A percentile compares a stretch with the other conserved stretches of the same genome.
Conservation (phyloP, 2,797 vertebrate species). For the Eutrigla gurnardus region DNA sequence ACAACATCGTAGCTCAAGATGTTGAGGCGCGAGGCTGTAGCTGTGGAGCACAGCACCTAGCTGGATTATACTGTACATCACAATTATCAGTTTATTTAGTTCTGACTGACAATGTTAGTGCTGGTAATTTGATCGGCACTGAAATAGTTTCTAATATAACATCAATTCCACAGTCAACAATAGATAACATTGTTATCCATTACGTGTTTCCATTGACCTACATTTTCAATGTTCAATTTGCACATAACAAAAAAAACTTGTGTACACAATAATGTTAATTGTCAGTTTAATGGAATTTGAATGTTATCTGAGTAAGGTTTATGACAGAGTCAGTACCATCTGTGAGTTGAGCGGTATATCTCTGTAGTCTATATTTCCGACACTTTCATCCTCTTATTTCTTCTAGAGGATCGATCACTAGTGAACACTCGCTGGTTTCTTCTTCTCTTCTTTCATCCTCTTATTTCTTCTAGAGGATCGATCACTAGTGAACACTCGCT, state of each 20-base stretch:
- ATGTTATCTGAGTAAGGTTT: too few relatives aligned
- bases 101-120: neutral
- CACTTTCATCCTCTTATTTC: too few relatives aligned
- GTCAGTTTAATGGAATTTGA: too few relatives aligned
- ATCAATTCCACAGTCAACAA: neutral
- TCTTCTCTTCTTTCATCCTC: too few relatives aligned
- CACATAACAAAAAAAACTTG: neutral
- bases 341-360: too few relatives aligned
- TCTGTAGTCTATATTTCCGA: too few relatives aligned
- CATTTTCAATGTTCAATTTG: neutral
- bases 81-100: neutral
- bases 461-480: too few relatives aligned
- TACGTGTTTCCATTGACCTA: neutral
- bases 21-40: neutral
- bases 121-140: neutral
- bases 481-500: too few relatives aligned
- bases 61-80: neutral
- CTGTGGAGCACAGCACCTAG: conserved; percentile 1
- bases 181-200: neutral
- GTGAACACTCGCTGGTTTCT: too few relatives aligned
- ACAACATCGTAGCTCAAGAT: conserved; percentile 39
- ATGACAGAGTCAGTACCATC: too few relatives aligned
- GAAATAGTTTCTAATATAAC: neutral
- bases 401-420: too few relatives aligned
- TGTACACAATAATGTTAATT: too few relatives aligned